Evolutionary conservation across 2,888 invertebrate species (phyloP).

Genomic region (Fragum whitleyi): DNA sequence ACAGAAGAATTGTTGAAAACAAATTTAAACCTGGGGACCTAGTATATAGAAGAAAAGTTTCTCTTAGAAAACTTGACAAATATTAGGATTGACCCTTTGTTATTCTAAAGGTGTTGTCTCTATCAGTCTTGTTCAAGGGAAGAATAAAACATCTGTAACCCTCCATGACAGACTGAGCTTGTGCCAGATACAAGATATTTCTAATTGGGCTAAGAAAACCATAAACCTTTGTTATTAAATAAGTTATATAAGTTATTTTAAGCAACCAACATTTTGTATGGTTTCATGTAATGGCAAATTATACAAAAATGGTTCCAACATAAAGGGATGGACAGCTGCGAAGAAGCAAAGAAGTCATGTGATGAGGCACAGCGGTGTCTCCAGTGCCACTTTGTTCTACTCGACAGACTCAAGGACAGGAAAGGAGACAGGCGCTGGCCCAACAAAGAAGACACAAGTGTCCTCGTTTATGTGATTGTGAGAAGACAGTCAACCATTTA

Average conservation of each 20-base stretch:
- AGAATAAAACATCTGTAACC: neutral
- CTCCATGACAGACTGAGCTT: neutral
- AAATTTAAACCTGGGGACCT: slow-evolving; percentile 21
- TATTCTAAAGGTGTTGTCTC: neutral
- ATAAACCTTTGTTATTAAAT: neutral
- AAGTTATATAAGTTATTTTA: too few species aligned
- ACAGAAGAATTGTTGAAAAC: slow-evolving; percentile 13
- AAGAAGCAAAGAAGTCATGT: neutral
- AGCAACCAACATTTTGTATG: too few species aligned
- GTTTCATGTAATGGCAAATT: too few species aligned
- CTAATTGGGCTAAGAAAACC: neutral
- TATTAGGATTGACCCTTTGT: neutral
- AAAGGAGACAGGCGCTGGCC: neutral
- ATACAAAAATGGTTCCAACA: too few species aligned
- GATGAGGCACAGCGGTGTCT: neutral
- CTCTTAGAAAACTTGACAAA: neutral
- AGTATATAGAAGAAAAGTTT: slow-evolving; percentile 4
- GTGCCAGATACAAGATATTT: neutral
- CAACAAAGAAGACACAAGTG: too few species aligned
- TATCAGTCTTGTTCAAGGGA: slow-evolving; percentile 6
- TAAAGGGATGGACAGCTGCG: neutral
- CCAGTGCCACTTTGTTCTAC: neutral
- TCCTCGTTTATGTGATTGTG: neutral
- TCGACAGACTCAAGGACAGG: neutral
- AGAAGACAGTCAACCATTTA: neutral